Conservation (phyloP, 2,797 vertebrate species). For the Pangasius larnaudii region DNA sequence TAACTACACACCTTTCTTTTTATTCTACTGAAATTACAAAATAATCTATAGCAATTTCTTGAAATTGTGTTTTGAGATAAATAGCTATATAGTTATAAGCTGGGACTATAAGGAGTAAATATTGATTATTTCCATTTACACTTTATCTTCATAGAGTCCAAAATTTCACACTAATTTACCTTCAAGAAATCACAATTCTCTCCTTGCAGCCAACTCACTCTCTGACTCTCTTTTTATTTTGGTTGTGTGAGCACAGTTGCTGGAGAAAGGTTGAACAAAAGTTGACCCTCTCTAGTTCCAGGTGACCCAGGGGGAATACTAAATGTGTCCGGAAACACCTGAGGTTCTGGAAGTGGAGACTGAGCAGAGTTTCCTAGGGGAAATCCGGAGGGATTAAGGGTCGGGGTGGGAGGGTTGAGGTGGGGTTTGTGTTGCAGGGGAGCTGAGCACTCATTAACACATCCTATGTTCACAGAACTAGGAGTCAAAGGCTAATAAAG, state of each 20-base stretch:
- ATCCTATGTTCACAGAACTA: slow-evolving; percentile 38
- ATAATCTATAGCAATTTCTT: background rate
- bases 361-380: slow-evolving; percentile 37
- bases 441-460: slow-evolving; percentile 49
- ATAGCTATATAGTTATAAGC: background rate
- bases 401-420: background rate
- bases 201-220: background rate
- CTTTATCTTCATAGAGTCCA: background rate
- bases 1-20: background rate
- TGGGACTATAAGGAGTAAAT: background rate
- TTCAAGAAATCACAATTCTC: background rate
- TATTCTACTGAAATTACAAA: background rate
- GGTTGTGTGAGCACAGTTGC: slow-evolving; percentile 63
- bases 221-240: slow-evolving; percentile 3
- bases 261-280: slow-evolving; percentile 70
- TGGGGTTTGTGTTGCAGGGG: slow-evolving; percentile 36
- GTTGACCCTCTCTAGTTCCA: slow-evolving; percentile 62
- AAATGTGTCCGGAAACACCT: slow-evolving; percentile 60
- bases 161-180: background rate
- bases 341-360: slow-evolving; percentile 55
- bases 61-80: background rate
- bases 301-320: slow-evolving; percentile 65
- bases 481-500: slow-evolving; percentile 43
- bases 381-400: slow-evolving; percentile 26
- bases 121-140: background rate